Conservation (phyloP, 2,888 invertebrate species). For the Drosophila algonquin region DNA sequence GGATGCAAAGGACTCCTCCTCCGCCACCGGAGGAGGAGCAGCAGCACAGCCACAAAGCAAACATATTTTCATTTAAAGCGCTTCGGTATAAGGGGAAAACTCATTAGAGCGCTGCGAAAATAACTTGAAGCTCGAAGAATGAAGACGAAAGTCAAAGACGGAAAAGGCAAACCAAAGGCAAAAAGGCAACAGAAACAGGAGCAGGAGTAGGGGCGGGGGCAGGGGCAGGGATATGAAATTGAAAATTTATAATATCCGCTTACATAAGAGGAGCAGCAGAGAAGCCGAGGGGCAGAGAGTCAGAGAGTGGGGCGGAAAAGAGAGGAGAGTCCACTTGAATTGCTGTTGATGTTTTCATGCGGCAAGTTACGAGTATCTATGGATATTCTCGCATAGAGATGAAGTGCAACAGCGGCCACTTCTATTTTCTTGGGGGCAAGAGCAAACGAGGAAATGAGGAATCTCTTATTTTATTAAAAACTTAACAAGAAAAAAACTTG, state of each 20-base stretch:
- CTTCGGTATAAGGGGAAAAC: conserved; percentile 63
- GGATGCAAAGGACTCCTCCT: conserved; percentile 35
- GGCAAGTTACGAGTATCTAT: conserved; percentile 60
- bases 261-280: conserved; percentile 17
- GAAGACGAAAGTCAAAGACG: conserved; percentile 35
- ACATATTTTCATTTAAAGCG: conserved; percentile 73
- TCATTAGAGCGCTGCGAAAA: conserved; percentile 71
- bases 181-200: conserved; percentile 4
- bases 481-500: conserved; percentile 50
- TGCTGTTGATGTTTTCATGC: conserved; percentile 73
- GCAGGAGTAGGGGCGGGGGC: not conserved
- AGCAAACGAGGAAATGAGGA: conserved; percentile 18
- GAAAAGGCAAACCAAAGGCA: conserved; percentile 9
- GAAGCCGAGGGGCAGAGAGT: too few relatives aligned
- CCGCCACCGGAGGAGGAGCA: not conserved
- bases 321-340: conserved; percentile 59
- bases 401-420: conserved; percentile 44
- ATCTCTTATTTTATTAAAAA: conserved; percentile 74
- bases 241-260: conserved; percentile 79
- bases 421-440: conserved; percentile 1
- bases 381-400: conserved; percentile 21
- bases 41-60: conserved; percentile 56
- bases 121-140: conserved; percentile 42
- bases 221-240: conserved; percentile 57
- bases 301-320: not conserved